These are phyloP conservation scores for Muntiacus muntjak DNA, from an alignment of 2,113 vertebrate species.

Conservation along the genomic window DNA sequence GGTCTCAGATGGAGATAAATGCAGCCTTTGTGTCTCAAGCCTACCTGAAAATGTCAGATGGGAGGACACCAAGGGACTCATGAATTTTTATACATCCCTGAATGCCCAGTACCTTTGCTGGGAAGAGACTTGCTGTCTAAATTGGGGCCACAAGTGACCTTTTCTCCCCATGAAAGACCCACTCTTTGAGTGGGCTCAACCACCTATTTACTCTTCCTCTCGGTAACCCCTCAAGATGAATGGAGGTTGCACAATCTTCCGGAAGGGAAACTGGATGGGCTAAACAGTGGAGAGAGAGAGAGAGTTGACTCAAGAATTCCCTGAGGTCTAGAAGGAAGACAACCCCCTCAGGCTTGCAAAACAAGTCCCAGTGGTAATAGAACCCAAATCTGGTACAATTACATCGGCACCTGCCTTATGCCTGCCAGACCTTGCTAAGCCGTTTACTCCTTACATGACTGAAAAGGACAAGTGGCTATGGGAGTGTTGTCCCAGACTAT, in stretches of 20 bases:
- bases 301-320: not conserved
- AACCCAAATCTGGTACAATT: not conserved
- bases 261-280: not conserved
- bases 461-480: not conserved
- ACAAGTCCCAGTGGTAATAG: not conserved
- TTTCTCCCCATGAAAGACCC: not conserved
- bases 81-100: not conserved
- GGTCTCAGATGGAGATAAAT: not conserved
- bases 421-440: not conserved
- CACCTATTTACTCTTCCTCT: not conserved
- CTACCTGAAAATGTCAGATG: not conserved
- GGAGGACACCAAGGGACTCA: not conserved
- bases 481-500: not conserved
- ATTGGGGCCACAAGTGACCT: not conserved
- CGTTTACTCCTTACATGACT: fast-evolving
- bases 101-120: not conserved
- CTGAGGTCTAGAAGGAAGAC: not conserved
- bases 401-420: fast-evolving
- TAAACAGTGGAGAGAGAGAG: not conserved
- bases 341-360: not conserved
- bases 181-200: not conserved
- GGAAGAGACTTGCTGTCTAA: not conserved
- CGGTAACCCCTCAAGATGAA: not conserved
- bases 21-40: not conserved
- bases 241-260: not conserved